A percentile compares a stretch with the other conserved stretches of the same genome.
phyloP scores from a whole-genome alignment of 2,797 vertebrate genomes.

The Austrolebias charrua region DNA sequence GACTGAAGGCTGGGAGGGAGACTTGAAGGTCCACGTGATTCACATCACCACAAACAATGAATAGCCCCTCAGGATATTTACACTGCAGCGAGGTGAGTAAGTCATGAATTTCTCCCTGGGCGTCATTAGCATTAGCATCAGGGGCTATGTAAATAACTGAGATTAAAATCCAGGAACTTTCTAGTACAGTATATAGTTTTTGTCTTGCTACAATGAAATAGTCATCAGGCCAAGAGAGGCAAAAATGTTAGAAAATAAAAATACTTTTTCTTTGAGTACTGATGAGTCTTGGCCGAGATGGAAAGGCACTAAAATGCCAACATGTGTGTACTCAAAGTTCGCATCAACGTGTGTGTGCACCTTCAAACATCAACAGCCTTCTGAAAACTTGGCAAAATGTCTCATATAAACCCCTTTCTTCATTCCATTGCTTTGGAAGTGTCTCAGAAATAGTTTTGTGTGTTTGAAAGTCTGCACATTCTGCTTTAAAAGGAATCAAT shows the following conservation, averaged over 20 bases:
- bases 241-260: background rate
- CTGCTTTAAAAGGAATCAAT: constrained; percentile 69
- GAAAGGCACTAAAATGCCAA: constrained; percentile 32
- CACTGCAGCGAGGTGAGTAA: too few relatives aligned
- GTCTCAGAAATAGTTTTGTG: constrained; percentile 51
- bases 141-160: too few relatives aligned
- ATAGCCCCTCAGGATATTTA: too few relatives aligned
- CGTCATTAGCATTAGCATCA: too few relatives aligned
- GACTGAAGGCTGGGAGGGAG: too few relatives aligned
- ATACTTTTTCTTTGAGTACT: background rate
- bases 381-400: constrained; percentile 51
- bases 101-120: too few relatives aligned
- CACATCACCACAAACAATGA: too few relatives aligned
- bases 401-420: constrained; percentile 34
- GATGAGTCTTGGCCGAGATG: constrained; percentile 3
- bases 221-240: background rate
- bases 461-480: constrained; percentile 36
- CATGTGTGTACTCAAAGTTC: constrained; percentile 6
- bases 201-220: background rate
- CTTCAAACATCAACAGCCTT: constrained; percentile 57
- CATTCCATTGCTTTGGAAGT: constrained; percentile 25
- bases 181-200: too few relatives aligned
- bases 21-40: too few relatives aligned
- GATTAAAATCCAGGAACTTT: too few relatives aligned
- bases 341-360: constrained; percentile 2